These are phyloP conservation scores for Thalassophryne amazonica DNA, from an alignment of 2,797 vertebrate genomes.

Conservation along the genomic window DNA sequence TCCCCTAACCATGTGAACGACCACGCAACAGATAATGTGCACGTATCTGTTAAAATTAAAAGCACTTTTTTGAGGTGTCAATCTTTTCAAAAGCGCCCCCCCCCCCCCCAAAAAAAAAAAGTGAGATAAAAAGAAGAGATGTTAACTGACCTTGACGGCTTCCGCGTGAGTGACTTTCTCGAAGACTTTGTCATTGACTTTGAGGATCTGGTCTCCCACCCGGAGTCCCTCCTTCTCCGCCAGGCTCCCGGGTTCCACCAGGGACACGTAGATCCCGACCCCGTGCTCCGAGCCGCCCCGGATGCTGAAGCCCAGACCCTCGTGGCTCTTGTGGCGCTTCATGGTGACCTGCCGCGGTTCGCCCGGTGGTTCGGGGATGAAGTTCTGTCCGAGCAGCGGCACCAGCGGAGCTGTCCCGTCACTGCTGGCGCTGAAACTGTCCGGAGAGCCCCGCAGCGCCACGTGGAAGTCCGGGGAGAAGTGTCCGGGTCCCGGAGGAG, in stretches of 20 bases:
- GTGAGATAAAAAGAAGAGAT: not conserved
- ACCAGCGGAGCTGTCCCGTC: constrained; percentile 77
- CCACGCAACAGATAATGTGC: no score
- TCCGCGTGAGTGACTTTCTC: constrained; percentile 91
- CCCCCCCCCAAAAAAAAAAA: no score
- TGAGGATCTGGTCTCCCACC: constrained; percentile 94
- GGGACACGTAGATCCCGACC: constrained; percentile 95
- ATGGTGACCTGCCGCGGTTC: constrained; percentile 88
- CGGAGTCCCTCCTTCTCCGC: constrained; percentile 92
- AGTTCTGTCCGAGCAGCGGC: constrained; percentile 76
- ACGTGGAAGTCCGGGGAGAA: constrained; percentile 61
- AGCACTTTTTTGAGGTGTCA: no score
- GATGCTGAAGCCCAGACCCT: constrained; percentile 97
- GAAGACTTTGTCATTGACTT: constrained; percentile 91
- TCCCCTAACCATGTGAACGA: no score
- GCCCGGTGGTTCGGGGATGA: constrained; percentile 77
- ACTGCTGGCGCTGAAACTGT: constrained; percentile 78
- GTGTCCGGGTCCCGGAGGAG: constrained; percentile 50
- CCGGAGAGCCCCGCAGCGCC: constrained; percentile 71
- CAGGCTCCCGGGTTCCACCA: constrained; percentile 94
- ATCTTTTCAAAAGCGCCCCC: no score
- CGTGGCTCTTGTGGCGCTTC: constrained; percentile 89
- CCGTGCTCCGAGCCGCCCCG: constrained; percentile 96
- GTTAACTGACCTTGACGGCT: constrained; percentile 87
- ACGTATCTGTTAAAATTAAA: no score